These are phyloP conservation scores for Brachyhypopomus gauderio DNA, from an alignment of 2,113 vertebrate genomes.

Conservation along the genomic window DNA sequence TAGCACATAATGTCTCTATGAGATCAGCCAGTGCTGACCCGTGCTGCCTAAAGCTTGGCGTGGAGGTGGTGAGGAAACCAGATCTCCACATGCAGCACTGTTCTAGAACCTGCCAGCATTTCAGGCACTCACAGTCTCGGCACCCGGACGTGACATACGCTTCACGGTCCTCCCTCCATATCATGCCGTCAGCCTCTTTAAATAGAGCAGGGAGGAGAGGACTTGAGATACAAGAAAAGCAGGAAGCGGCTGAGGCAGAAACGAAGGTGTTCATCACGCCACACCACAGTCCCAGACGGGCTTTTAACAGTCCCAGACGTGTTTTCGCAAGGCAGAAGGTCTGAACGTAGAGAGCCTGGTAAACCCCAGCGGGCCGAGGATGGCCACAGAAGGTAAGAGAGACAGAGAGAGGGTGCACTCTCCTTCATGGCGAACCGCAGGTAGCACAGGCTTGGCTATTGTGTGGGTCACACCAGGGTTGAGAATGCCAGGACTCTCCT, in stretches of 20 bases:
- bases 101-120: slow-evolving; percentile 29
- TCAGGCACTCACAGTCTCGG: slow-evolving; percentile 22
- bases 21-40: neutral
- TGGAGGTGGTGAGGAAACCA: neutral
- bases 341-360: neutral
- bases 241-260: slow-evolving; percentile 60
- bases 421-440: neutral
- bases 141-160: slow-evolving; percentile 62
- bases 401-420: neutral
- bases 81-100: neutral
- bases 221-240: slow-evolving; percentile 63
- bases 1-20: neutral
- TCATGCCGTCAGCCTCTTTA: slow-evolving; percentile 63
- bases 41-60: slow-evolving; percentile 1
- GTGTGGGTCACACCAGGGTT: slow-evolving; percentile 1
- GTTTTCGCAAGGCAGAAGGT: slow-evolving; percentile 13
- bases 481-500: neutral
- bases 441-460: slow-evolving; percentile 9
- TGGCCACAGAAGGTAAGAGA: slow-evolving; percentile 72
- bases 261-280: slow-evolving; percentile 18
- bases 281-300: slow-evolving; percentile 4
- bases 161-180: slow-evolving; percentile 57
- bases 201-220: slow-evolving; percentile 70
- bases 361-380: slow-evolving; percentile 63
- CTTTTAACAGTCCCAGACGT: neutral